Conservation (phyloP, 2,888 invertebrate genomes). For the Sinhomidia bicolor region DNA sequence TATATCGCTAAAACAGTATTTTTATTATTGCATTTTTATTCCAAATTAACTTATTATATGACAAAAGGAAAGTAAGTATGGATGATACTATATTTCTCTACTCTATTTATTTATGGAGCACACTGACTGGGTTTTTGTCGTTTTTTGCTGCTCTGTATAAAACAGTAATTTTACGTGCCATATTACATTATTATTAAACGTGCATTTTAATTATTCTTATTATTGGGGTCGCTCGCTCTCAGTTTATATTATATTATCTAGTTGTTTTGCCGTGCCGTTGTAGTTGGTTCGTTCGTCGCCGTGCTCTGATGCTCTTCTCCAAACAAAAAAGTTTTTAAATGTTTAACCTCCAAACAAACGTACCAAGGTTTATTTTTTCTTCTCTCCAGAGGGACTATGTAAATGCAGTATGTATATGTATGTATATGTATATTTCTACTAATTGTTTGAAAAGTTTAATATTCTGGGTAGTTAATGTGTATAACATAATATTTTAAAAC, state of each 20-base stretch:
- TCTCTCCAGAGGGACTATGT: conserved; percentile 44
- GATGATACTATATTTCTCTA: conserved; percentile 29
- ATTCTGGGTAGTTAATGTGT: conserved; percentile 40
- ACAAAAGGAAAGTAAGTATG: conserved; percentile 48
- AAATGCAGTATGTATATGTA: conserved; percentile 38
- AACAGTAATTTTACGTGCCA: conserved; percentile 45
- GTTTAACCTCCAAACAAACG: conserved; percentile 39
- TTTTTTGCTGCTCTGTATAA: conserved; percentile 44
- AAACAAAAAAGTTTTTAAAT: conserved; percentile 39
- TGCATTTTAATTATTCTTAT: conserved; percentile 50
- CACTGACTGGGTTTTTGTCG: conserved; percentile 51
- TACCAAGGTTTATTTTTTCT: conserved; percentile 40
- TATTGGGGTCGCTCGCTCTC: conserved; percentile 55
- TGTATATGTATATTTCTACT: conserved; percentile 20
- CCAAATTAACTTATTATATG: conserved; percentile 53
- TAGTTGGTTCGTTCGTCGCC: conserved; percentile 57
- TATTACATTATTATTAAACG: conserved; percentile 49
- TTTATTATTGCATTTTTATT: conserved; percentile 46
- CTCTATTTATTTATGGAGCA: conserved; percentile 41
- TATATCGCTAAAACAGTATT: conserved; percentile 28
- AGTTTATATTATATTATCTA: conserved; percentile 41
- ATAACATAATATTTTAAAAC: too few species aligned
- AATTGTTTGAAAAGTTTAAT: conserved; percentile 24
- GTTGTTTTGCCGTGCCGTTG: conserved; percentile 59
- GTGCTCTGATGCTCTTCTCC: conserved; percentile 57